Evolutionary conservation across 2,888 invertebrate species (phyloP), one percentile per base, ranked within the genome.

Genomic region (Glyphotaelius pellucidus): DNA sequence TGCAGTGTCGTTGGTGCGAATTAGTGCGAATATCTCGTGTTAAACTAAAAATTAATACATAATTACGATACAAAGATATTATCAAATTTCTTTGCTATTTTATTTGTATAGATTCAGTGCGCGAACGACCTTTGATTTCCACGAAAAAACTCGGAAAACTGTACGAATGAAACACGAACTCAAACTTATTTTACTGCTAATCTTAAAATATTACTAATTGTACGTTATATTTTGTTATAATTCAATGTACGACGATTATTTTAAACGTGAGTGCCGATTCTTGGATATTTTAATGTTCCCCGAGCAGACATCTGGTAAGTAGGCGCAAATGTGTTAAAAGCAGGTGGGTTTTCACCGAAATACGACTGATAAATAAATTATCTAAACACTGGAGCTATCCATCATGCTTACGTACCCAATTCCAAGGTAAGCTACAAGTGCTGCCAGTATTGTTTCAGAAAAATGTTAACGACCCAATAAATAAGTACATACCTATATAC

Each of bases 341-440:
- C 88, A 88, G 88, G 88, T 88, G 88, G 35, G 67, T 88, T 52
- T 67, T 67, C n/a, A 42, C 30, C 52, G 32, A 31, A 88, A 38
- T 32, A 47, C 38, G n/a, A 35, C 88, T 88, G 88, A 67, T 88
- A 88, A 88, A 88, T 88, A 88, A 31, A 88, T 88, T 52, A 30
- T 32, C 52, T 88, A 67, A 88, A 30, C 88, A 85, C 12, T 85
- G n/a, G 19, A 85, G 25, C 85, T 81, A 32, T 31, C 30, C 32
- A 81, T 32, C 30, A 30, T 81, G 32, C 81, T 81, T 81, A 81
- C 30, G 81, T 81, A 32, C 15, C 14, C 81, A 81, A 12, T 31
- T 32, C 32, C 32, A 32, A 32, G 30, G 31, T 81, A 32, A 81
- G 81, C 14, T 32, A 32, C 81, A 81, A 32, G 30, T 81, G 67